Conservation (phyloP, 1,140 invertebrate species). For the Formica exsecta region DNA sequence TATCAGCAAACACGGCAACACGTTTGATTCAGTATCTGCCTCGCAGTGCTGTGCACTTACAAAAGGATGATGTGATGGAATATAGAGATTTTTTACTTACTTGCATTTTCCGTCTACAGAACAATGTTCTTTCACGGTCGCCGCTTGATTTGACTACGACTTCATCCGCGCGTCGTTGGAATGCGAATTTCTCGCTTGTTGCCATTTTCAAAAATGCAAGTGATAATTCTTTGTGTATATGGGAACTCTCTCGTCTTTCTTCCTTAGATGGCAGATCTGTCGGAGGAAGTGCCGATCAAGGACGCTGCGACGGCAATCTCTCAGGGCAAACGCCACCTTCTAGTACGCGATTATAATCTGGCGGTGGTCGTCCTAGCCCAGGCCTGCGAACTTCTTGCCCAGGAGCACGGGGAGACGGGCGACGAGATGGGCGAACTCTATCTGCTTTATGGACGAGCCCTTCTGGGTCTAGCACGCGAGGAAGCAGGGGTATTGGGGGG, state of each 20-base stretch:
- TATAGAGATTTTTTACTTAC: not conserved
- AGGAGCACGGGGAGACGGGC: conserved; percentile 91
- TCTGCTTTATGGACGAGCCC: conserved; percentile 92
- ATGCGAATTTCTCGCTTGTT: not conserved
- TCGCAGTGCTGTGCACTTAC: not conserved
- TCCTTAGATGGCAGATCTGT: conserved; percentile 88
- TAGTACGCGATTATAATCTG: conserved; percentile 92
- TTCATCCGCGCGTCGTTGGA: not conserved
- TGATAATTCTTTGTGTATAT: not conserved
- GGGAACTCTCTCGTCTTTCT: not conserved
- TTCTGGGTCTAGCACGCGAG: conserved; percentile 93
- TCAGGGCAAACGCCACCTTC: conserved; percentile 91
- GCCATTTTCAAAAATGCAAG: not conserved
- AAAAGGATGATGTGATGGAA: not conserved
- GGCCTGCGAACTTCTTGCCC: conserved; percentile 91
- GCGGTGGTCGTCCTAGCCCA: conserved; percentile 92
- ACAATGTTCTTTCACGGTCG: not conserved
- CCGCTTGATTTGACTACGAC: not conserved
- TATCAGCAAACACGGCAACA: not conserved
- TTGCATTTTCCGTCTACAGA: not conserved
- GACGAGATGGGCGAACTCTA: conserved; percentile 94
- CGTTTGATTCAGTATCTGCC: not conserved
- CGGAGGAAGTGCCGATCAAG: conserved; percentile 84
- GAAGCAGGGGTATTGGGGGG: conserved; percentile 93
- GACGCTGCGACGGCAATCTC: conserved; percentile 88